A percentile compares a stretch with the other conserved stretches of the same genome.
phyloP scores from a whole-genome alignment of 2,113 vertebrate genomes.

The Paedocypris sp. region DNA sequence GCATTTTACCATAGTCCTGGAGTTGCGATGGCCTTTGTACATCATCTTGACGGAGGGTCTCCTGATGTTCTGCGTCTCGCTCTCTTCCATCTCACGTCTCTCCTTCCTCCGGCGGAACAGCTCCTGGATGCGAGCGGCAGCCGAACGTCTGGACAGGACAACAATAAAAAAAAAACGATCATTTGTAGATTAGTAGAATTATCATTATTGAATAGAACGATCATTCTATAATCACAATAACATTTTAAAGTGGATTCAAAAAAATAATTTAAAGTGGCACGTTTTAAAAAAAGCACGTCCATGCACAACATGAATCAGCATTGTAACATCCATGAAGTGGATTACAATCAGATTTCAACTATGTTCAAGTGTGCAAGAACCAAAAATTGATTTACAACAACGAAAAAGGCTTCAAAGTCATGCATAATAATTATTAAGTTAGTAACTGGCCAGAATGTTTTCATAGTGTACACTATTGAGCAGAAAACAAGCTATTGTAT shows the following conservation, averaged over 20 bases:
- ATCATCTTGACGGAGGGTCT: slow-evolving; percentile 90
- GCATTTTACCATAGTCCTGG: slow-evolving; percentile 98
- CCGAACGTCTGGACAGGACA: slow-evolving; percentile 68
- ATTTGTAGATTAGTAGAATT: too few relatives aligned
- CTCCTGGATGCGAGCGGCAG: slow-evolving; percentile 95
- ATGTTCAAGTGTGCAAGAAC: too few relatives aligned
- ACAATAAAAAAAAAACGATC: neutral
- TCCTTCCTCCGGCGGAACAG: slow-evolving; percentile 93
- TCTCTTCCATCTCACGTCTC: slow-evolving; percentile 89
- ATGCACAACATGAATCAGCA: too few relatives aligned
- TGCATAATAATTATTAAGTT: slow-evolving; percentile 3
- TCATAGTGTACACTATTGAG: neutral
- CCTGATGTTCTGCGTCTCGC: slow-evolving; percentile 85
- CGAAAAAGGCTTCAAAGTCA: slow-evolving; percentile 7
- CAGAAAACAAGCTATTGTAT: neutral
- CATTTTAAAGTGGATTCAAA: too few relatives aligned
- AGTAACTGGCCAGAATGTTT: slow-evolving; percentile 10
- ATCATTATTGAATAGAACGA: too few relatives aligned
- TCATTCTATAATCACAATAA: too few relatives aligned
- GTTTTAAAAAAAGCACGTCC: too few relatives aligned
- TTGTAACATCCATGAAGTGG: too few relatives aligned
- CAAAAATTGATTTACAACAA: neutral
- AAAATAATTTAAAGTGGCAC: too few relatives aligned
- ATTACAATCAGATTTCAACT: too few relatives aligned
- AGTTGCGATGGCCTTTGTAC: slow-evolving; percentile 97